These are phyloP conservation scores for Pithys albifrons DNA, from an alignment of 2,113 vertebrate species.

Conservation along the genomic window DNA sequence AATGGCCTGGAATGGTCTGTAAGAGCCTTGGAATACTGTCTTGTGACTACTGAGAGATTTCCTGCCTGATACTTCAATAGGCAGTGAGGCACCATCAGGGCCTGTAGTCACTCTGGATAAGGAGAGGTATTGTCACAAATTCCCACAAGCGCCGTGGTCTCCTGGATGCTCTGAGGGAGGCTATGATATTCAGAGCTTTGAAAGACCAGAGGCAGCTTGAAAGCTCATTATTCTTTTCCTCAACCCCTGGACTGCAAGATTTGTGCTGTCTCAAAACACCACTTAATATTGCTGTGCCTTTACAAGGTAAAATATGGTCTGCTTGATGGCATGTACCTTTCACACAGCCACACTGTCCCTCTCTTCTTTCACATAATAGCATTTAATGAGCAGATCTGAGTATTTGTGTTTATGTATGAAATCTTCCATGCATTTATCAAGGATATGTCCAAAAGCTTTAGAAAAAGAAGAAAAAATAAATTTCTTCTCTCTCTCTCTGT, in stretches of 20 bases:
- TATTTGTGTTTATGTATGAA: background rate
- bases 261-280: background rate
- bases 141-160: background rate
- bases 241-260: background rate
- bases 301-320: background rate
- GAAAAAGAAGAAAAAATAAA: background rate
- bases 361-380: background rate
- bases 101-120: background rate
- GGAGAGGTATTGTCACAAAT: background rate
- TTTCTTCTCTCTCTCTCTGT: background rate
- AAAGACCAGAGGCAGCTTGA: background rate
- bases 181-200: background rate
- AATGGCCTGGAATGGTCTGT: background rate
- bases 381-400: background rate
- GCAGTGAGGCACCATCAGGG: background rate
- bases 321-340: fast-evolving
- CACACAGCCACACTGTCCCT: background rate
- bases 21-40: background rate
- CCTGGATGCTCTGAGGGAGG: background rate
- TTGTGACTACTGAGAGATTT: background rate
- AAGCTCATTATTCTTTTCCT: background rate
- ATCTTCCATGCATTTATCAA: background rate
- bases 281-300: background rate
- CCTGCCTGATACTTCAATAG: background rate
- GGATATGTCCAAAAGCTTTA: background rate